Evolutionary conservation across 2,113 vertebrate species (phyloP).

Genomic region (Dipodomys stephensi): DNA sequence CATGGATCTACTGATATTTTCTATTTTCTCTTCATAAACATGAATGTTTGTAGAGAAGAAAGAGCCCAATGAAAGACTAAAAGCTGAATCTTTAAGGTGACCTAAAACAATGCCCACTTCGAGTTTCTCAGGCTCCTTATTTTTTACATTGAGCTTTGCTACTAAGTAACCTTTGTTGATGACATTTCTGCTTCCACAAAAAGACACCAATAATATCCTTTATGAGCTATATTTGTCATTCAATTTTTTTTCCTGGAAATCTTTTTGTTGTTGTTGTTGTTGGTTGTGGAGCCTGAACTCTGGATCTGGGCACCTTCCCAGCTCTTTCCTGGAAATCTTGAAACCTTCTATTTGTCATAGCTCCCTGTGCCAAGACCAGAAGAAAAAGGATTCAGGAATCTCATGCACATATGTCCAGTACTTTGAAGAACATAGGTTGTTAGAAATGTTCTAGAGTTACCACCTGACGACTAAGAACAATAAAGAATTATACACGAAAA

Average conservation of each 20-base stretch:
- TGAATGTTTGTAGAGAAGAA: background rate
- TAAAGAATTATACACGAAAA: background rate
- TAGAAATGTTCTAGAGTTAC: too few species aligned
- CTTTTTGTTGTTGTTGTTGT: too few species aligned
- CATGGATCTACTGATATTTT: background rate
- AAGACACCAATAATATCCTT: background rate
- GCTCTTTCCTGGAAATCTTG: background rate
- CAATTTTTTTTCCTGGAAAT: conserved; percentile 4
- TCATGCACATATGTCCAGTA: background rate
- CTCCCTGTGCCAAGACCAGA: background rate
- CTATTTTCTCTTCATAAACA: background rate
- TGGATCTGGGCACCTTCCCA: too few species aligned
- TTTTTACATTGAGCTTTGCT: background rate
- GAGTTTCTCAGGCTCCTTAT: background rate
- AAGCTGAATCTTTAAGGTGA: background rate
- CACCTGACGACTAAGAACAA: background rate
- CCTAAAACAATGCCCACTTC: background rate
- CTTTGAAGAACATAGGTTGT: conserved; percentile 1
- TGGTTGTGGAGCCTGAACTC: background rate
- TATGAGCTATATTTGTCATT: background rate
- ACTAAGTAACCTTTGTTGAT: background rate
- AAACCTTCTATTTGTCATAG: background rate
- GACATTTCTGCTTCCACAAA: background rate
- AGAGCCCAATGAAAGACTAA: background rate
- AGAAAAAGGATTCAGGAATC: conserved; percentile 21